Percentiles rank a stretch among this genome's conserved stretches.
These are phyloP conservation scores for Anagrus nilaparvatae DNA, from an alignment of 1,140 invertebrate species.

Conservation along the genomic window DNA sequence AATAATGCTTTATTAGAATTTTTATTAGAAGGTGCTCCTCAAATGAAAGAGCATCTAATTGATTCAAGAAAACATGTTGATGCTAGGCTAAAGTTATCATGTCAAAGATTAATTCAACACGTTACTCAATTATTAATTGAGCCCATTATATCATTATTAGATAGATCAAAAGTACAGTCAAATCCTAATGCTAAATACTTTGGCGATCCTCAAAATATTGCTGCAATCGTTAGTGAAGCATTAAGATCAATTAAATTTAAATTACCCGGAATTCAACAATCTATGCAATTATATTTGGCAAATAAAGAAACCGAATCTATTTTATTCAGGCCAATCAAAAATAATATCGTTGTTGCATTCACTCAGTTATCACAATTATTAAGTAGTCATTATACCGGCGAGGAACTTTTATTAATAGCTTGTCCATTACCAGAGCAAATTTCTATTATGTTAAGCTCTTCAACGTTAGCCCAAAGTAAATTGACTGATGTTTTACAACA, in stretches of 20 bases:
- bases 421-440: slow-evolving; percentile 88
- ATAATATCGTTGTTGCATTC: slow-evolving; percentile 79
- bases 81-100: slow-evolving; percentile 79
- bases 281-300: slow-evolving; percentile 90
- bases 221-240: slow-evolving; percentile 44
- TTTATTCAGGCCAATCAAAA: slow-evolving; percentile 87
- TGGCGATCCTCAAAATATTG: slow-evolving; percentile 38
- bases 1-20: slow-evolving; percentile 91
- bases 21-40: slow-evolving; percentile 78
- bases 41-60: slow-evolving; percentile 82
- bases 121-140: slow-evolving; percentile 66
- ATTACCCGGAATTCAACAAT: slow-evolving; percentile 68
- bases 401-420: slow-evolving; percentile 73
- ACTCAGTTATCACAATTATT: slow-evolving; percentile 72
- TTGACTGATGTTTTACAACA: neutral
- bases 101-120: slow-evolving; percentile 81
- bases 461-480: slow-evolving; percentile 43
- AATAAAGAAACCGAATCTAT: slow-evolving; percentile 95
- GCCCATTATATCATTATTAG: slow-evolving; percentile 60
- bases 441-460: slow-evolving; percentile 74
- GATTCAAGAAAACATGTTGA: slow-evolving; percentile 95
- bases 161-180: slow-evolving; percentile 59
- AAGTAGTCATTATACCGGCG: slow-evolving; percentile 61
- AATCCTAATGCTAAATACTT: no score
- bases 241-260: slow-evolving; percentile 67